Conservation (phyloP, 2,888 invertebrate genomes). For the Nomada fabriciana region DNA sequence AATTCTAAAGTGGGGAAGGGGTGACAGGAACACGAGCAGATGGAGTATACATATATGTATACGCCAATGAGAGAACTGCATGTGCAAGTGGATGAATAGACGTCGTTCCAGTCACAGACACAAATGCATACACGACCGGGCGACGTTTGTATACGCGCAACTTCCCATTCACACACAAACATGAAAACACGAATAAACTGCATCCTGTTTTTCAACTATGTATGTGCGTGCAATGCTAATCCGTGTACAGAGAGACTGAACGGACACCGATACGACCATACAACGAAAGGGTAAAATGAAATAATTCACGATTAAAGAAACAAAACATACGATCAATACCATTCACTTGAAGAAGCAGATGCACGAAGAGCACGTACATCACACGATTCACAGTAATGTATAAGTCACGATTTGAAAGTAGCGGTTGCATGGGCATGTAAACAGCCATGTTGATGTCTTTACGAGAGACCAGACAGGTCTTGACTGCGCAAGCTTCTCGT, state of each 20-base stretch:
- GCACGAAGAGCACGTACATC: constrained; percentile 62
- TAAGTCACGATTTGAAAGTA: constrained; percentile 57
- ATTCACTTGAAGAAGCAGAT: constrained; percentile 62
- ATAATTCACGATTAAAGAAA: neutral
- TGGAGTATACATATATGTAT: constrained; percentile 59
- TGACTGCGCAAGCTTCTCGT: constrained; percentile 69
- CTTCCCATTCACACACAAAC: constrained; percentile 49
- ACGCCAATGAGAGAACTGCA: constrained; percentile 57
- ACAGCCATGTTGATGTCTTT: constrained; percentile 64
- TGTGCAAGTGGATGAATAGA: constrained; percentile 64
- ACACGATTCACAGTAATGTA: constrained; percentile 49
- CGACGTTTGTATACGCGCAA: constrained; percentile 8
- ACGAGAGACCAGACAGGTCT: constrained; percentile 26
- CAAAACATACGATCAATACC: constrained; percentile 63
- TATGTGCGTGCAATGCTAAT: too few species aligned
- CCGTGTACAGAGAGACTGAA: neutral
- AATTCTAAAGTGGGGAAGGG: constrained; percentile 48
- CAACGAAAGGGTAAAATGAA: neutral
- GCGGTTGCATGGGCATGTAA: constrained; percentile 52
- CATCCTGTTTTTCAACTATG: constrained; percentile 68
- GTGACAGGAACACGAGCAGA: constrained; percentile 57
- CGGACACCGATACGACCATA: neutral
- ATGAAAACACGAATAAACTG: constrained; percentile 66
- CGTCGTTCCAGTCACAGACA: constrained; percentile 60
- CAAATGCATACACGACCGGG: constrained; percentile 3